phyloP scores from a whole-genome alignment of 2,797 vertebrate genomes.

The Craterocephalus amniculus region DNA sequence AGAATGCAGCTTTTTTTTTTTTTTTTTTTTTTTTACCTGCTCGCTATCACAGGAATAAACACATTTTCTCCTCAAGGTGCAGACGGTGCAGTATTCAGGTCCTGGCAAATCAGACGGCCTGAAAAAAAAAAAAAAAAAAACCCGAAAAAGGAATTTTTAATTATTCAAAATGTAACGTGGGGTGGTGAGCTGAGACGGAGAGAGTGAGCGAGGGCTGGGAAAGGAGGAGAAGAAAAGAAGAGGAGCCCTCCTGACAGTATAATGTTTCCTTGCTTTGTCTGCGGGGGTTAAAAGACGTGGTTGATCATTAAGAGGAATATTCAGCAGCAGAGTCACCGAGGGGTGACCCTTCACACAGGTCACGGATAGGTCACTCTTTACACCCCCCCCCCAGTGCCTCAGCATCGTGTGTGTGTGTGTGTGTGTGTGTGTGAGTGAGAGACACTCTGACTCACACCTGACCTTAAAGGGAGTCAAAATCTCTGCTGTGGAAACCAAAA shows the following conservation, averaged over 20 bases:
- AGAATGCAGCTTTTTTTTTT: conserved; percentile 1
- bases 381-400: not conserved
- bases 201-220: conserved; percentile 7
- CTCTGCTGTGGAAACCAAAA: not conserved
- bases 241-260: conserved; percentile 51
- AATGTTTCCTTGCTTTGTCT: conserved; percentile 75
- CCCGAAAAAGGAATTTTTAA: conserved; percentile 75
- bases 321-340: conserved; percentile 68
- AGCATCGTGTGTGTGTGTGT: not conserved
- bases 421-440: no score
- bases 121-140: no score
- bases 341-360: conserved; percentile 72
- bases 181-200: conserved; percentile 41
- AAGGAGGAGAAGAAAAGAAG: conserved; percentile 5
- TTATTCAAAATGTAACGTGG: conserved; percentile 71
- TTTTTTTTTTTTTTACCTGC: not conserved
- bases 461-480: not conserved
- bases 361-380: conserved; percentile 77
- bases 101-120: conserved; percentile 39
- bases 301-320: conserved; percentile 78
- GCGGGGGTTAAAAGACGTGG: conserved; percentile 70
- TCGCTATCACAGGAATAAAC: conserved; percentile 33
- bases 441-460: not conserved
- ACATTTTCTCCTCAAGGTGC: conserved; percentile 1
- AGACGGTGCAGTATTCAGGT: not conserved